These are phyloP conservation scores for Salmo trutta DNA, from an alignment of 2,797 vertebrate genomes.

Conservation along the genomic window DNA sequence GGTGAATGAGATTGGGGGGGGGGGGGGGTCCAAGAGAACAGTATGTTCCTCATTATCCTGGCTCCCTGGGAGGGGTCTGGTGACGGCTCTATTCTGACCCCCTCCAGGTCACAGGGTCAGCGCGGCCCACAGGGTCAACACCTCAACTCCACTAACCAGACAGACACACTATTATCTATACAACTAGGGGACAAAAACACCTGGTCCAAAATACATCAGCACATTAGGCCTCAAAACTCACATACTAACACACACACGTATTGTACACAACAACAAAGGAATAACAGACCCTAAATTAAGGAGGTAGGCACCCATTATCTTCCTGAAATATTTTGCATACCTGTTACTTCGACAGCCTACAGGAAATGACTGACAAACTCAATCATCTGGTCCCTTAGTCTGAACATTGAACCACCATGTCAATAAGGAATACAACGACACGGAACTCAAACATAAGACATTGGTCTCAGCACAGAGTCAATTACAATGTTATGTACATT, in stretches of 20 bases:
- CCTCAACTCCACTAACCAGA: background rate
- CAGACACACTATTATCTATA: background rate
- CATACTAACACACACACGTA: background rate
- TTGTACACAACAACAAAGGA: background rate
- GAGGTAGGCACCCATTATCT: background rate
- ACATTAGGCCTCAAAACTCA: background rate
- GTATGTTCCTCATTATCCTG: constrained; percentile 79
- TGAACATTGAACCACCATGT: background rate
- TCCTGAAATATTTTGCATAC: background rate
- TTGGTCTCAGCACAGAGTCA: constrained; percentile 2
- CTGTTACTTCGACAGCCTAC: background rate
- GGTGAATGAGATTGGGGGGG: constrained; percentile 1
- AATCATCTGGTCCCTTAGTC: background rate
- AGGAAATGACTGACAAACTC: constrained; percentile 1
- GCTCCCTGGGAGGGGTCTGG: constrained; percentile 43
- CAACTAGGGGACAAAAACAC: background rate
- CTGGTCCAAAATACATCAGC: constrained; percentile 1
- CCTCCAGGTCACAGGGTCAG: constrained; percentile 39
- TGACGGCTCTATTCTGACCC: constrained; percentile 69
- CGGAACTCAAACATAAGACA: constrained; percentile 17
- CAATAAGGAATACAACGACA: background rate
- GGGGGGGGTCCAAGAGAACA: constrained; percentile 70
- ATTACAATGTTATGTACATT: constrained; percentile 64
- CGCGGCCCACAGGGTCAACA: background rate
- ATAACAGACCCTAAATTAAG: background rate